Percentiles rank a stretch among this genome's conserved stretches.
These are phyloP conservation scores for Physella acuta DNA, from an alignment of 1,140 invertebrate genomes.

Conservation along the genomic window DNA sequence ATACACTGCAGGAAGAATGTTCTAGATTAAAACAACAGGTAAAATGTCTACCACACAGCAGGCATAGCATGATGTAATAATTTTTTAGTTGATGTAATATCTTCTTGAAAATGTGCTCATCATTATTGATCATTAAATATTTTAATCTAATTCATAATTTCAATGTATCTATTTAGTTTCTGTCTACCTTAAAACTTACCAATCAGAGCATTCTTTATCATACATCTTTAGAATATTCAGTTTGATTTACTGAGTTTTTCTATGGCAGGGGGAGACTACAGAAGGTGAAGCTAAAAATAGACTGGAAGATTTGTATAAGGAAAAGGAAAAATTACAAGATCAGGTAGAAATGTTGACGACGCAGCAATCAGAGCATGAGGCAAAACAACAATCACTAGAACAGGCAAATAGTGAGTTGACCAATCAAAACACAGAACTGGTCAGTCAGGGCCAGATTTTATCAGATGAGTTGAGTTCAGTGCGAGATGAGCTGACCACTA, in stretches of 20 bases:
- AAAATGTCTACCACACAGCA: too few species aligned
- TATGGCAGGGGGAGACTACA: slow-evolving; percentile 7
- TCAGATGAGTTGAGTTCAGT: slow-evolving; percentile 10
- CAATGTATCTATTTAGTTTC: too few species aligned
- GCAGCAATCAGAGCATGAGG: slow-evolving; percentile 21
- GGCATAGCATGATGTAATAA: too few species aligned
- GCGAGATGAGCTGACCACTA: slow-evolving; percentile 2
- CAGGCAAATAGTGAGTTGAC: slow-evolving; percentile 18
- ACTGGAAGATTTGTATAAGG: slow-evolving; percentile 19
- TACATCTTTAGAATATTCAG: too few species aligned
- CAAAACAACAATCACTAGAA: slow-evolving; percentile 26
- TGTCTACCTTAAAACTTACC: too few species aligned
- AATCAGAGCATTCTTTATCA: too few species aligned
- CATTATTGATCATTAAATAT: too few species aligned
- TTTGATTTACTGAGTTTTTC: too few species aligned
- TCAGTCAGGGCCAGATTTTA: slow-evolving; percentile 10
- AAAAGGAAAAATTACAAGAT: slow-evolving; percentile 19
- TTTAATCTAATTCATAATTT: too few species aligned
- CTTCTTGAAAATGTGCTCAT: too few species aligned
- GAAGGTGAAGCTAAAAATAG: slow-evolving; percentile 21
- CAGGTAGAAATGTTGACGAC: slow-evolving; percentile 24
- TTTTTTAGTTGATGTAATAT: too few species aligned
- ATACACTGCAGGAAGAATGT: slow-evolving; percentile 27
- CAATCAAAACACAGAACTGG: slow-evolving; percentile 15
- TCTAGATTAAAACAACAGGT: slow-evolving; percentile 25